Conservation (phyloP, 2,797 vertebrate species). For the Florisuga fusca region DNA sequence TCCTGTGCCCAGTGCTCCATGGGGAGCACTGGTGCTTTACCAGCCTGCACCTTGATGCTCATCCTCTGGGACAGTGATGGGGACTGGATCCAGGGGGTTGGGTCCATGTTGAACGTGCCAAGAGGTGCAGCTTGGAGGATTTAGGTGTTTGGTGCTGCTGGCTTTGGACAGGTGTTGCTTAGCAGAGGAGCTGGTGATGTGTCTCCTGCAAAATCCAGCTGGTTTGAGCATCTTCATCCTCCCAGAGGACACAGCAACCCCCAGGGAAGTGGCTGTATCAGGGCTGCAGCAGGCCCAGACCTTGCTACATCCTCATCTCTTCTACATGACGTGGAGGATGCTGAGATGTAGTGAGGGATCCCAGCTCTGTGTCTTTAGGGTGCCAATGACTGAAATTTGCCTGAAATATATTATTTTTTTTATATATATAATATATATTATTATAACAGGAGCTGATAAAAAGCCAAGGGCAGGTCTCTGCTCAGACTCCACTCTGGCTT, state of each 20-base stretch:
- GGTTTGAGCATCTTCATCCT: neutral
- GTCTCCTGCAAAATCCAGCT: neutral
- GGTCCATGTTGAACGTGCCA: fast-evolving
- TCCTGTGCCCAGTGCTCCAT: fast-evolving
- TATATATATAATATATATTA: too few relatives aligned
- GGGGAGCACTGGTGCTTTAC: neutral
- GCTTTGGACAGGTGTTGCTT: neutral
- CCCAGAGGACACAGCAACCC: neutral
- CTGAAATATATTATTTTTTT: too few relatives aligned
- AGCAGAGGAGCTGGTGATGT: neutral
- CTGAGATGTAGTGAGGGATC: neutral
- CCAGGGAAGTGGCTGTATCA: fast-evolving
- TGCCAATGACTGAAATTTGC: neutral
- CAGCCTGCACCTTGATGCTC: fast-evolving
- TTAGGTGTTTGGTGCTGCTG: neutral
- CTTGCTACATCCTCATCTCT: neutral
- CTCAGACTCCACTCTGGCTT: neutral
- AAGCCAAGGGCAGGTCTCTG: constrained; percentile 13
- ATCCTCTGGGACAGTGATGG: fast-evolving
- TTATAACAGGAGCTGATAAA: constrained; percentile 26
- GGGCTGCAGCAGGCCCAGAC: neutral
- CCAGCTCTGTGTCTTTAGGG: neutral
- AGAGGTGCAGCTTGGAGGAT: neutral
- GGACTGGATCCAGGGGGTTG: neutral
- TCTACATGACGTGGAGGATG: neutral